Base-by-base conservation (phyloP, 2,113 vertebrate species). In the Psilopogon haemacephalus region DNA sequence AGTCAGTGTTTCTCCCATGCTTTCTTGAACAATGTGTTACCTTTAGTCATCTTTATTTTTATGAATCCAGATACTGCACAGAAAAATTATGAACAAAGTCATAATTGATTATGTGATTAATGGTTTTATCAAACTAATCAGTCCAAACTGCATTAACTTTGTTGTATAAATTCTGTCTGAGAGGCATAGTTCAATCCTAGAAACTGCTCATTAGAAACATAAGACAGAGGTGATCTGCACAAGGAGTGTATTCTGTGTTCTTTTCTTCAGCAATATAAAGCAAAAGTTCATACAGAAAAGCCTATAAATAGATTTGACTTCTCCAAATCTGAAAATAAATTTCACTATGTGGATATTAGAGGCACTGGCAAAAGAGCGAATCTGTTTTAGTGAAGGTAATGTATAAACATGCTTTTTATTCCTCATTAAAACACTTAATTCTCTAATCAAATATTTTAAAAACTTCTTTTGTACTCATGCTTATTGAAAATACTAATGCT, bases 51-150 rank as follows among this genome's bases (percentile, higher is more conserved):
- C 48, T 69, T 64, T 55, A 52, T 19, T 63, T 75, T n/a, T n/a
- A 37, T 33, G 42, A 93, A 19, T 6, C 5, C 50, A 56, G 35
- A 32, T 5, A 4, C 12, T 52, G 16, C 0, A 0, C 6, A 58
- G 59, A 46, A 42, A 84, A 78, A 32, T 40, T 68, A 15, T 42
- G 32, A 84, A 68, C 12, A 74, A 50, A 84, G 56, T 48, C 80
- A 48, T 30, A n/a, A 30, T 4, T 48, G 23, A 48, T 3, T 16
- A 14, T 16, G 42, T 42, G 15, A 42, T 42, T 42, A 15, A 42
- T 42, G 15, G 23, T 54, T 80, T 90, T 64, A 62, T 58, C 68
- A 77, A 32, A 56, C 11, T 24, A 24, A n/a, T 69, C 20, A 54
- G 27, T 60, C 59, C 56, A 70, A 77, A 52, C 27, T 58, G 12